phyloP scores from a whole-genome alignment of 2,888 invertebrate genomes.

The Hoplodrina ambigua region DNA sequence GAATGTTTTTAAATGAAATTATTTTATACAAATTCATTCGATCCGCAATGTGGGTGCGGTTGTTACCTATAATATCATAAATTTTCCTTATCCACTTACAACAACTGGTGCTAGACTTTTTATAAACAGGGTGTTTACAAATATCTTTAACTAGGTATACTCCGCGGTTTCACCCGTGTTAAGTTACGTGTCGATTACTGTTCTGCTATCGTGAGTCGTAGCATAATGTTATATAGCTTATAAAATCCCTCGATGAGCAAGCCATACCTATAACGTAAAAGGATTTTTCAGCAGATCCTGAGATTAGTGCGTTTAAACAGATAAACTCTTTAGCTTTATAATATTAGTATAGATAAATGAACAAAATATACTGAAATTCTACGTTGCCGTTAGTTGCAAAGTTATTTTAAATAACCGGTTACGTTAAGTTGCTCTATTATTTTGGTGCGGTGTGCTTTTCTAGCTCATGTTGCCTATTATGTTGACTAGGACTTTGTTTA shows the following conservation, averaged over 20 bases:
- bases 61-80: neutral
- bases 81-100: neutral
- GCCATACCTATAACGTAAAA: too few relatives aligned
- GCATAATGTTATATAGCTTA: too few relatives aligned
- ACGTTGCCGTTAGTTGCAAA: constrained; percentile 2
- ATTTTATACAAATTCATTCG: neutral
- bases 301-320: too few relatives aligned
- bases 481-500: constrained; percentile 17
- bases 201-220: too few relatives aligned
- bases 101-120: too few relatives aligned
- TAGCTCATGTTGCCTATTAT: constrained; percentile 26
- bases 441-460: constrained; percentile 29
- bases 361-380: constrained; percentile 5
- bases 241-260: too few relatives aligned
- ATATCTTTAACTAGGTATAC: neutral
- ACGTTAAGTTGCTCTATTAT: constrained; percentile 21
- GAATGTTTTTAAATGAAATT: neutral
- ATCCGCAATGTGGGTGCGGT: neutral
- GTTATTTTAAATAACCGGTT: constrained; percentile 20
- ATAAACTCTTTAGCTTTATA: too few relatives aligned
- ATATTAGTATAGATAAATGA: neutral
- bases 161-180: too few relatives aligned
- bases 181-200: too few relatives aligned
- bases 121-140: too few relatives aligned
- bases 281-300: too few relatives aligned